Evolutionary conservation across 2,888 invertebrate genomes (phyloP).

Genomic region (Drosophila antonietae): DNA sequence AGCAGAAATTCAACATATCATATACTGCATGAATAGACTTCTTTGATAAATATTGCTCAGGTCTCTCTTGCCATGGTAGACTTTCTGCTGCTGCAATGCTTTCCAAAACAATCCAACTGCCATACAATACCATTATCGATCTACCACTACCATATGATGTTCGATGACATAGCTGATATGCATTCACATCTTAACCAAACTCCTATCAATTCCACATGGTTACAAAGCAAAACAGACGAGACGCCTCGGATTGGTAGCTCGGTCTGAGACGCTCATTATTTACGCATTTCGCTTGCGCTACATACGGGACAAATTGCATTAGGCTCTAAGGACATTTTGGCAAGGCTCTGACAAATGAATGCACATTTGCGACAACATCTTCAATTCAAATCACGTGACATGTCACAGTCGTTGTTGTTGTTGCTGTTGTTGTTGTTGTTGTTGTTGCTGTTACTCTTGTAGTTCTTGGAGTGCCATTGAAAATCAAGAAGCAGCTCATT

Average conservation of each 20-base stretch:
- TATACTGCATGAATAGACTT: too few species aligned
- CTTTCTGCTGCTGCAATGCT: background rate
- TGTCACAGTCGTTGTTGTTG: conserved; percentile 43
- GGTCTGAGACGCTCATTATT: conserved; percentile 53
- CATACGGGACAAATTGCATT: conserved; percentile 59
- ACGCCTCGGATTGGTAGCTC: background rate
- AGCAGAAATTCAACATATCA: too few species aligned
- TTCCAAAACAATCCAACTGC: background rate
- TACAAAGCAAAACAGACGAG: conserved; percentile 5
- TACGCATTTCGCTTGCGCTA: conserved; percentile 50
- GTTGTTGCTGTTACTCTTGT: conserved; percentile 15
- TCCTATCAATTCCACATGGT: background rate
- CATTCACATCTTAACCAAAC: background rate
- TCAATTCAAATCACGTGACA: conserved; percentile 75
- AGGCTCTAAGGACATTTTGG: conserved; percentile 37
- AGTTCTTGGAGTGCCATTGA: conserved; percentile 54
- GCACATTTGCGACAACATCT: conserved; percentile 71
- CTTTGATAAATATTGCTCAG: too few species aligned
- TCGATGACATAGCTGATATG: background rate
- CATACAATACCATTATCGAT: background rate
- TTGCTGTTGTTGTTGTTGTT: conserved; percentile 16
- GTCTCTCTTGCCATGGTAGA: background rate
- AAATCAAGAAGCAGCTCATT: conserved; percentile 69
- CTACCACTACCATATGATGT: background rate
- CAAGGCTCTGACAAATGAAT: conserved; percentile 68